Conservation (phyloP, 2,888 invertebrate genomes). For the Orthosia gracilis region DNA sequence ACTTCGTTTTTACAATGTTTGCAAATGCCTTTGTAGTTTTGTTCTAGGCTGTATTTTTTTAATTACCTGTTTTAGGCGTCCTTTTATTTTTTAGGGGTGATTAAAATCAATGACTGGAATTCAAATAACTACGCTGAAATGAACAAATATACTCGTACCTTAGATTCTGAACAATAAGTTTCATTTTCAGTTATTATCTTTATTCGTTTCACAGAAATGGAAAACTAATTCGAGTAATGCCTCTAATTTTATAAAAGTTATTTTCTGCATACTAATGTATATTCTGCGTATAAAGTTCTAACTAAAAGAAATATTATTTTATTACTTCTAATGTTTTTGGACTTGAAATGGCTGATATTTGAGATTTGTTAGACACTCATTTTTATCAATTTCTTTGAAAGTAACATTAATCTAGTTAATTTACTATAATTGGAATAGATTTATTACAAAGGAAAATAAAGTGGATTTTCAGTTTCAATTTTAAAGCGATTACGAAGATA, state of each 20-base stretch:
- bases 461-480: constrained; percentile 27
- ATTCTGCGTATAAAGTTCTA: constrained; percentile 3
- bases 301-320: constrained; percentile 11
- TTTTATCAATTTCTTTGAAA: constrained; percentile 25
- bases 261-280: constrained; percentile 31
- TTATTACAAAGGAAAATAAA: constrained; percentile 32
- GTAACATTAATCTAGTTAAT: constrained; percentile 34
- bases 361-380: constrained; percentile 21
- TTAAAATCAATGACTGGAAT: not conserved
- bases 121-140: not conserved
- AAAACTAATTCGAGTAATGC: not conserved
- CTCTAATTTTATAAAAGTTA: constrained; percentile 12
- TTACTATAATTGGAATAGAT: constrained; percentile 35
- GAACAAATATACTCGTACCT: not conserved
- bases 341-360: not conserved
- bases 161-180: not conserved
- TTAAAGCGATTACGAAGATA: constrained; percentile 21
- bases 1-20: constrained; percentile 32
- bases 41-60: not conserved
- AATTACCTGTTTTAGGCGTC: not conserved
- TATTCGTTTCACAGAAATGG: not conserved
- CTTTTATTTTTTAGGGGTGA: not conserved
- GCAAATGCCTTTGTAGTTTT: constrained; percentile 16
- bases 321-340: constrained; percentile 13
- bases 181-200: not conserved